phyloP scores from a whole-genome alignment of 1,140 invertebrate species.

The Hypsibius dujardini region DNA sequence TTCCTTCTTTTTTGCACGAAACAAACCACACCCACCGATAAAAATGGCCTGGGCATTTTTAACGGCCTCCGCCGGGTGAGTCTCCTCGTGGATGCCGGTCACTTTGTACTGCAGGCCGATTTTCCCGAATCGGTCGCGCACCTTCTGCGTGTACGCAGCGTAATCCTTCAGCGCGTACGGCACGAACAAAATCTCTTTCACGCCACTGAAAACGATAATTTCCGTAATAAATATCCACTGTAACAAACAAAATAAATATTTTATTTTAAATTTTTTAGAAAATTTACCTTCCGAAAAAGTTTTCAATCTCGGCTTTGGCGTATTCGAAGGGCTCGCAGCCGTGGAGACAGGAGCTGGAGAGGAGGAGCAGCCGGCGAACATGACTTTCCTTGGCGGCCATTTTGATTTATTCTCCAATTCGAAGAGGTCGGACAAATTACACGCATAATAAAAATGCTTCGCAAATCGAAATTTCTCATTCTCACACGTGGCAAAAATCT shows the following conservation, averaged over 20 bases:
- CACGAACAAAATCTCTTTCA: constrained; percentile 50
- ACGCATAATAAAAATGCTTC: no score
- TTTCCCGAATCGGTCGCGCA: constrained; percentile 40
- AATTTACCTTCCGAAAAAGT: constrained; percentile 13
- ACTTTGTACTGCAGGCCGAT: constrained; percentile 44
- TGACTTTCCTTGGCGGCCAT: neutral
- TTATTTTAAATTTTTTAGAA: no score
- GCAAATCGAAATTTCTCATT: no score
- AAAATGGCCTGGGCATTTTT: constrained; percentile 49
- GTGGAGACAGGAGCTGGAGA: constrained; percentile 6
- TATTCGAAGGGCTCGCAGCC: constrained; percentile 10
- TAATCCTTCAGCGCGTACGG: constrained; percentile 52
- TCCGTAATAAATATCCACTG: no score
- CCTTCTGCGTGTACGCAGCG: constrained; percentile 47
- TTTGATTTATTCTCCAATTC: no score
- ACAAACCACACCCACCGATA: constrained; percentile 42
- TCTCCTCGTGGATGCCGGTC: constrained; percentile 43
- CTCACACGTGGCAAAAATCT: no score
- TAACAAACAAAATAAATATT: no score
- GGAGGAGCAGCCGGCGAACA: neutral
- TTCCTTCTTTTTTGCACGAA: no score
- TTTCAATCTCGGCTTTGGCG: neutral
- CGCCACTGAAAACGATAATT: constrained; percentile 26
- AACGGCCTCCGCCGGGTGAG: constrained; percentile 40
- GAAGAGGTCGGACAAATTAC: no score